Conservation (phyloP, 2,888 invertebrate genomes). For the Drepana falcataria region DNA sequence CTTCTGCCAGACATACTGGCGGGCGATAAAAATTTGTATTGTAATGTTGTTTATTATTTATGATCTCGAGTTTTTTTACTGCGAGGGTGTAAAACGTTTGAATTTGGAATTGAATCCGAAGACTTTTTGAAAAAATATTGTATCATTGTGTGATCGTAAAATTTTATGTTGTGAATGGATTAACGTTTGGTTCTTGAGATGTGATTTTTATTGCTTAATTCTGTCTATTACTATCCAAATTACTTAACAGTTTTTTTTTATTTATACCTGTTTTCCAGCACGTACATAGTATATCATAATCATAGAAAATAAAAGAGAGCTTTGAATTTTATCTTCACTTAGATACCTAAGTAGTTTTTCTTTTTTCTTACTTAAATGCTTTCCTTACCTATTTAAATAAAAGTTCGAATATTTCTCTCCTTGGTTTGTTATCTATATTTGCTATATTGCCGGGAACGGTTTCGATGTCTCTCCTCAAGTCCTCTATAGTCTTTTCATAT, state of each 20-base stretch:
- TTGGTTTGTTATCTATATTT: too few species aligned
- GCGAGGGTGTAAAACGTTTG: slow-evolving; percentile 19
- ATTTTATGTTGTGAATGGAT: slow-evolving; percentile 21
- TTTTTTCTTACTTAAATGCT: too few species aligned
- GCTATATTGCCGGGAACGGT: too few species aligned
- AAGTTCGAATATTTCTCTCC: too few species aligned
- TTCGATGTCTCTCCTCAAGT: too few species aligned
- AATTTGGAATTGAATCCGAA: slow-evolving; percentile 13
- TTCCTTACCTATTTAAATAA: too few species aligned
- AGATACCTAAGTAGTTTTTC: too few species aligned
- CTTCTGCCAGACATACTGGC: slow-evolving; percentile 42
- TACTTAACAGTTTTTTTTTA: background rate
- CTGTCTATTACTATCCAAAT: background rate
- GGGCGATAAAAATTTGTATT: slow-evolving; percentile 72
- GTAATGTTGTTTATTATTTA: slow-evolving; percentile 66
- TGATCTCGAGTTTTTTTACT: slow-evolving; percentile 36
- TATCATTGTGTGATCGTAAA: slow-evolving; percentile 26
- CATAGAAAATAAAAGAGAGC: too few species aligned
- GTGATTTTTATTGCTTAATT: background rate
- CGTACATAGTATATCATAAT: too few species aligned
- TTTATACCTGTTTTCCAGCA: background rate
- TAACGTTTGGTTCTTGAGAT: slow-evolving; percentile 14
- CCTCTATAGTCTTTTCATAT: too few species aligned
- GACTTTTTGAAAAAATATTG: slow-evolving; percentile 17
- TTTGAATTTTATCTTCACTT: too few species aligned